Evolutionary conservation across 2,888 invertebrate species (phyloP), one percentile per base, ranked within the genome.

Genomic region (Lepas anatifera): DNA sequence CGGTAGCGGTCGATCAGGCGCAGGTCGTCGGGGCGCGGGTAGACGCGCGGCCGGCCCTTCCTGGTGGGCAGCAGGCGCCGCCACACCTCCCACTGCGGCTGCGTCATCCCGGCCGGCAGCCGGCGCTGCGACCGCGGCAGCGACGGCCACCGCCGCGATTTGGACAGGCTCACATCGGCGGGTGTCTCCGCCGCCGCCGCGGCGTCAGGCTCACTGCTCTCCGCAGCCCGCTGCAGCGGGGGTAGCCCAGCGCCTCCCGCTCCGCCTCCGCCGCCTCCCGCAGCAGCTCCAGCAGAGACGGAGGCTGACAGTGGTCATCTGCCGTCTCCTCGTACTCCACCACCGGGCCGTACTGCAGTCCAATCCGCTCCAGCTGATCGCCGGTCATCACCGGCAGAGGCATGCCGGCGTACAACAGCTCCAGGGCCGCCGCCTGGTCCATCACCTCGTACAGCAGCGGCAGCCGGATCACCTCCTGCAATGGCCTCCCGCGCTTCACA

Each of bases 31-130:
- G 10, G 64, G 22, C 69, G 58, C 41, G 69, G 43, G 41, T 39
- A 66, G 67, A 35, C 41, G 37, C 58, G 29, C 18, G 69, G 69
- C n/a, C 58, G 63, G 3, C 63, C 58, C 29, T 43, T 48, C 37
- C 64, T 27, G 22, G 50, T 11, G n/a, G 69, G 63, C 58, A 69
- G 37, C 43, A 41, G 25, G 43, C 35, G 37, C 27, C 66, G 63
- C 63, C 58, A 66, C n/a, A 22, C 29, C 69, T 52, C 25, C 37
- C 69, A 69, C 25, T 63, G 39, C 22, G 11, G 4, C 63, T 35
- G 37, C 13, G n/a, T 52, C 32, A 58, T 46, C 25, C 50, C 43
- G 25, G 13, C 37, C 32, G 46, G 50, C 32, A 58, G 35, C 37
- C 50, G 58, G 8, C 46, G 35, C 69, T 37, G 63, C 35, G 7